Percentiles rank a stretch among this genome's conserved stretches.
Conservation (phyloP, 2,113 vertebrate genomes). For the Bos javanicus region DNA sequence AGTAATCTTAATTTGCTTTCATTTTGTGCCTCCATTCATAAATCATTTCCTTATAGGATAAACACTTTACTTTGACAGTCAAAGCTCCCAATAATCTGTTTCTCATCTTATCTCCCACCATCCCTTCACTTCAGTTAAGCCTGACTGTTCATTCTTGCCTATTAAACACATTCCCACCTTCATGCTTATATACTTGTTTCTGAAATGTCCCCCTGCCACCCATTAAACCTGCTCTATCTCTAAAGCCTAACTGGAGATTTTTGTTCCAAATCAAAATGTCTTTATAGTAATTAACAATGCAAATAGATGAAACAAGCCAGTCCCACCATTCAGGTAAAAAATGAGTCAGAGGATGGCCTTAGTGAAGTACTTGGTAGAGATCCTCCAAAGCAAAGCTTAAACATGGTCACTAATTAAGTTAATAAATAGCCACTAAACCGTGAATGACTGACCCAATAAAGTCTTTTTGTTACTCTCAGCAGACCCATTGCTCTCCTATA, state of each 20-base stretch:
- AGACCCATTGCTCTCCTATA: not conserved
- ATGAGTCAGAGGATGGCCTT: not conserved
- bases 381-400: not conserved
- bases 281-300: not conserved
- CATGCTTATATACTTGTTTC: not conserved
- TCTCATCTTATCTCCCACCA: not conserved
- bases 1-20: not conserved
- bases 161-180: not conserved
- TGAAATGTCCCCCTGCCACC: not conserved
- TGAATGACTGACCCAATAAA: not conserved
- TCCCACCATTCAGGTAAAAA: not conserved
- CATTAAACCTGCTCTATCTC: not conserved
- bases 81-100: not conserved
- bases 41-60: not conserved
- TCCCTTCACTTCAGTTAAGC: not conserved
- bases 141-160: not conserved
- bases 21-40: not conserved
- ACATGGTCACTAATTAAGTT: not conserved
- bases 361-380: not conserved
- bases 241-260: not conserved
- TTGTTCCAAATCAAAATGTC: not conserved
- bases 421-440: not conserved
- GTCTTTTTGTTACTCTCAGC: not conserved
- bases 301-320: not conserved
- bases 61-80: not conserved